These are phyloP conservation scores for Galerucella pusilla DNA, from an alignment of 2,888 invertebrate genomes.

Conservation along the genomic window DNA sequence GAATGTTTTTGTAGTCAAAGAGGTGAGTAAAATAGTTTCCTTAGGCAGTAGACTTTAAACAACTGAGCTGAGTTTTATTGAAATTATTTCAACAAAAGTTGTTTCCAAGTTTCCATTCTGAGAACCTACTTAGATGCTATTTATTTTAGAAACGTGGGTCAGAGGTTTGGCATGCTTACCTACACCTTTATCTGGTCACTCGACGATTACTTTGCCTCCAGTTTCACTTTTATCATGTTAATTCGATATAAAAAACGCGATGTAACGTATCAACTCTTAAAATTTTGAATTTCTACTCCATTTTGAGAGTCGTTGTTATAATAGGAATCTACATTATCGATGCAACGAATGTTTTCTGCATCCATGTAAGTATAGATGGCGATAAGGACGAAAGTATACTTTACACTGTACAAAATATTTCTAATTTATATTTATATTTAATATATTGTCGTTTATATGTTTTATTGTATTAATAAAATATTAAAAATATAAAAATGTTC, in stretches of 20 bases:
- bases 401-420: slow-evolving; percentile 35
- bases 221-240: slow-evolving; percentile 52
- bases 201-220: slow-evolving; percentile 66
- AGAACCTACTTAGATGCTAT: background rate
- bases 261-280: background rate
- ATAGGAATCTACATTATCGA: slow-evolving; percentile 17
- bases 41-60: background rate
- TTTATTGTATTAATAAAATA: slow-evolving; percentile 21
- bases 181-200: slow-evolving; percentile 72
- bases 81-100: background rate
- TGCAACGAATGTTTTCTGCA: background rate
- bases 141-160: slow-evolving; percentile 67
- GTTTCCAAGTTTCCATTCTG: background rate
- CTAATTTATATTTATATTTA: slow-evolving; percentile 34
- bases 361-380: slow-evolving; percentile 33
- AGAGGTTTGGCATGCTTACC: slow-evolving; percentile 73
- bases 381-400: slow-evolving; percentile 37
- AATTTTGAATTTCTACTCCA: slow-evolving; percentile 7
- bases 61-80: too few relatives aligned
- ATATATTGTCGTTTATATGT: slow-evolving; percentile 23
- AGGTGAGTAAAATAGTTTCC: slow-evolving; percentile 51
- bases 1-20: slow-evolving; percentile 75
- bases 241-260: background rate
- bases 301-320: background rate
- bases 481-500: background rate